These are phyloP conservation scores for Lithophane socia DNA, from an alignment of 2,888 invertebrate genomes.

Conservation along the genomic window DNA sequence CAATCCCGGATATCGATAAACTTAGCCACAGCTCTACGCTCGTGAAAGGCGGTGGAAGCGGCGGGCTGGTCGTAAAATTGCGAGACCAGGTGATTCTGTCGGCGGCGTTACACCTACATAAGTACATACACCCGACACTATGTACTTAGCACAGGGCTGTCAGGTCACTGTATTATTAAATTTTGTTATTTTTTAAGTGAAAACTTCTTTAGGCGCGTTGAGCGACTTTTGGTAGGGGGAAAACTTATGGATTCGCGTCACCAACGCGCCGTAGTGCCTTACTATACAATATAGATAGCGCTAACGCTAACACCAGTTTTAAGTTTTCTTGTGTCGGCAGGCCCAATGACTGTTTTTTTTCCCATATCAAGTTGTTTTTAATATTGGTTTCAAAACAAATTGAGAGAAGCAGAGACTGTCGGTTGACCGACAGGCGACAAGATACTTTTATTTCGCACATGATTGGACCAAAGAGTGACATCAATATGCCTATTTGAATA, in stretches of 20 bases:
- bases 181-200: not conserved
- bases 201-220: too few relatives aligned
- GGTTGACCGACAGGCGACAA: not conserved
- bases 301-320: too few relatives aligned
- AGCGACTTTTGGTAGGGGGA: too few relatives aligned
- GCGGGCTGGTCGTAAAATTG: conserved; percentile 87
- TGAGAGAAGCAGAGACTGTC: too few relatives aligned
- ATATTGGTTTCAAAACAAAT: too few relatives aligned
- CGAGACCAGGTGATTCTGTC: conserved; percentile 89
- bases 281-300: too few relatives aligned
- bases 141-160: conserved; percentile 67
- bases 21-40: conserved; percentile 61
- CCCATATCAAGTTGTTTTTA: too few relatives aligned
- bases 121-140: conserved; percentile 65
- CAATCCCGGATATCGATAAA: conserved; percentile 51
- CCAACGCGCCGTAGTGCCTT: too few relatives aligned
- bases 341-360: too few relatives aligned
- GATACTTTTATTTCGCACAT: not conserved
- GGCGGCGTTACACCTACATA: conserved; percentile 73
- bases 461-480: not conserved
- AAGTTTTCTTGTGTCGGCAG: too few relatives aligned
- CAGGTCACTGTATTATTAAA: conserved; percentile 9
- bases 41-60: conserved; percentile 78
- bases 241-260: too few relatives aligned
- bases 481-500: not conserved